Evolutionary conservation across 1,140 invertebrate genomes (phyloP).

Genomic region (Drosophila suzukii): DNA sequence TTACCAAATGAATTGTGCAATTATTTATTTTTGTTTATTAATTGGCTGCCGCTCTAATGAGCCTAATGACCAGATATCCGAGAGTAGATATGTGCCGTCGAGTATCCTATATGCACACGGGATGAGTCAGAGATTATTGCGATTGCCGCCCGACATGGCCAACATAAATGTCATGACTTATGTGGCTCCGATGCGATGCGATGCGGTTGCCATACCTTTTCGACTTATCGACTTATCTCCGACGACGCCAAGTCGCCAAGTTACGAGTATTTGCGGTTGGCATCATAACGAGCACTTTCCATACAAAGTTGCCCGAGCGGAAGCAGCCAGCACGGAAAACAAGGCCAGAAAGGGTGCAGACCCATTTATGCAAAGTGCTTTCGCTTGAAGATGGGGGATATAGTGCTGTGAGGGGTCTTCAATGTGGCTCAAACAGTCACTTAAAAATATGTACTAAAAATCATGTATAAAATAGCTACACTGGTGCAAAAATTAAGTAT

Average conservation of each 20-base stretch:
- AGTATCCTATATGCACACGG: constrained; percentile 13
- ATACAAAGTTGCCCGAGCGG: constrained; percentile 72
- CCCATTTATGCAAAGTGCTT: constrained; percentile 65
- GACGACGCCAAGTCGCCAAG: constrained; percentile 35
- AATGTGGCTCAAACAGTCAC: background rate
- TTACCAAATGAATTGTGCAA: constrained; percentile 84
- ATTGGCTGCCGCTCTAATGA: constrained; percentile 77
- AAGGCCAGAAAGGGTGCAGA: constrained; percentile 28
- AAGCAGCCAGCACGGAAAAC: constrained; percentile 41
- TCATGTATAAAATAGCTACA: too few species aligned
- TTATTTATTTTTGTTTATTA: constrained; percentile 84
- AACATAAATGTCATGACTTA: constrained; percentile 76
- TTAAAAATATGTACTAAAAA: background rate
- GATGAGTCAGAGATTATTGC: constrained; percentile 54
- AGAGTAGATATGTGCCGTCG: background rate
- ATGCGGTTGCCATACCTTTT: constrained; percentile 40
- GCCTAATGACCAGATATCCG: constrained; percentile 53
- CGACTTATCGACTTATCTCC: constrained; percentile 19
- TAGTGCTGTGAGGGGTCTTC: constrained; percentile 2
- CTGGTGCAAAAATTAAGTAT: too few species aligned
- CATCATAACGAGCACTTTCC: constrained; percentile 65
- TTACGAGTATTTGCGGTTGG: constrained; percentile 63
- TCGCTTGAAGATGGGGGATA: background rate
- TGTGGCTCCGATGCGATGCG: constrained; percentile 38
- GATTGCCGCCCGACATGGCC: constrained; percentile 42